A percentile compares a stretch with the other conserved stretches of the same genome.
Evolutionary conservation across 2,113 vertebrate species (phyloP).

Genomic region (Galemys pyrenaicus): DNA sequence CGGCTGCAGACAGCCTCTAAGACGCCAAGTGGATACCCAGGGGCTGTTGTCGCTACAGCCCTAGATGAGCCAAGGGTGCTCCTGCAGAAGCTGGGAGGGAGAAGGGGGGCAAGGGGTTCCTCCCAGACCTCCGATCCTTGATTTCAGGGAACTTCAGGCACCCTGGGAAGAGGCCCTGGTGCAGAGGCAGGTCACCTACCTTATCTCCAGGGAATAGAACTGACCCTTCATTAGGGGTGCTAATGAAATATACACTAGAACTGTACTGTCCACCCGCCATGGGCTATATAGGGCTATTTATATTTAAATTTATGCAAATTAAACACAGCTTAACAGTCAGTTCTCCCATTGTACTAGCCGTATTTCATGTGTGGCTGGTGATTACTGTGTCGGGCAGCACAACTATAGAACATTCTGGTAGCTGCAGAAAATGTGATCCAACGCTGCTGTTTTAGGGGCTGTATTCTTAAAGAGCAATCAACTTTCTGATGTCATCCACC

Average conservation of each 20-base stretch:
- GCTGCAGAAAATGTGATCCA: background rate
- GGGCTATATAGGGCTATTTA: background rate
- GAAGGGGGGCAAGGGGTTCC: background rate
- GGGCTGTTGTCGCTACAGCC: background rate
- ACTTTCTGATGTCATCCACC: background rate
- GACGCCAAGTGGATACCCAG: background rate
- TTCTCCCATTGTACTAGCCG: background rate
- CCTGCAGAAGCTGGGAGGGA: background rate
- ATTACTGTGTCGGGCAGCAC: background rate
- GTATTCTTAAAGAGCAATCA: background rate
- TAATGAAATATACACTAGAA: background rate
- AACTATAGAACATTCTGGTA: background rate
- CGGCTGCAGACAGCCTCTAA: accelerated
- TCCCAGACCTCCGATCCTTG: background rate
- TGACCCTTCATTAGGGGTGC: background rate
- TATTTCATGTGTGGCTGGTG: background rate
- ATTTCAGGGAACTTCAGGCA: background rate
- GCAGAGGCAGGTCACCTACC: background rate
- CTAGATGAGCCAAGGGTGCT: accelerated
- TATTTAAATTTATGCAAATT: background rate
- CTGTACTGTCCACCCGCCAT: background rate
- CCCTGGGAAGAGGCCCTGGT: no score
- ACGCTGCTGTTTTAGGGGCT: background rate
- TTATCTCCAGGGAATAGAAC: background rate
- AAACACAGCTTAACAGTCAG: background rate